Evolutionary conservation across 2,888 invertebrate species (phyloP).

Genomic region (Selenia dentaria): DNA sequence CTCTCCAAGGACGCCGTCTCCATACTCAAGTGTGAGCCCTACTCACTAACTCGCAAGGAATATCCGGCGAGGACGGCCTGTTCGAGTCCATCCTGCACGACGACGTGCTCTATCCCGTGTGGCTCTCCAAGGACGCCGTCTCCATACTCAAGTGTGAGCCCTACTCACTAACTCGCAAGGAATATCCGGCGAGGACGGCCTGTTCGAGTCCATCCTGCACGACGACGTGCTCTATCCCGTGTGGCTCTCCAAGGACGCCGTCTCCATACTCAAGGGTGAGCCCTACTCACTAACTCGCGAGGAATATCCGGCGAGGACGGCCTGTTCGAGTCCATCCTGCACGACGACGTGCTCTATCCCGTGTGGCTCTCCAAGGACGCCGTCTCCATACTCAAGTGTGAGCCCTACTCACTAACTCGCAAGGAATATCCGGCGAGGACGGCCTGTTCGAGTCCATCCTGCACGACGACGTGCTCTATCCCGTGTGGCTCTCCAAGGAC

Average conservation of each 20-base stretch:
- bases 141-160: constrained; percentile 68
- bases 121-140: constrained; percentile 85
- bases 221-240: constrained; percentile 99
- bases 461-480: constrained; percentile 99
- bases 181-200: constrained; percentile 99
- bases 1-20: constrained; percentile 73
- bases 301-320: too few relatives aligned
- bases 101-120: constrained; percentile 99
- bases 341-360: constrained; percentile 99
- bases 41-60: too few relatives aligned
- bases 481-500: constrained; percentile 92
- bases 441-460: constrained; percentile 99
- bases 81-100: constrained; percentile 99
- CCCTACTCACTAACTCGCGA: too few relatives aligned
- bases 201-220: constrained; percentile 99
- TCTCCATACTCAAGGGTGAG: constrained; percentile 75
- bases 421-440: too few relatives aligned
- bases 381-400: constrained; percentile 75
- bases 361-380: constrained; percentile 90
- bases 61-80: constrained; percentile 99
- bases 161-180: too few relatives aligned
- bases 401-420: too few relatives aligned
- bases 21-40: constrained; percentile 68
- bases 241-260: constrained; percentile 87
- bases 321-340: constrained; percentile 98